Conservation (phyloP, 2,888 invertebrate genomes). For the Myathropa florea region DNA sequence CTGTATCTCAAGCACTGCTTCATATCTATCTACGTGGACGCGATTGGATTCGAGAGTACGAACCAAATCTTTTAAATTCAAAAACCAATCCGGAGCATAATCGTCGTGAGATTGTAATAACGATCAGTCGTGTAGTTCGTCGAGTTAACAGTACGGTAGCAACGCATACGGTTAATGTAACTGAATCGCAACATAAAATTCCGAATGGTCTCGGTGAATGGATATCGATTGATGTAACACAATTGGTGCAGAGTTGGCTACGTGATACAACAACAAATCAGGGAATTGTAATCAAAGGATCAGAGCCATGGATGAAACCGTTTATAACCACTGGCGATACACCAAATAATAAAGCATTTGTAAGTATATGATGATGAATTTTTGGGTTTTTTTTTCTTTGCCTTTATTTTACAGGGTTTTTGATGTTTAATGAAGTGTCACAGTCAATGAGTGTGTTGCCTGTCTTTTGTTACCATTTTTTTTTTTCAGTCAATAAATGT, state of each 20-base stretch:
- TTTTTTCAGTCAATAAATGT: too few species aligned
- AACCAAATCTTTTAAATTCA: conserved; percentile 72
- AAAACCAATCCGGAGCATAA: conserved; percentile 47
- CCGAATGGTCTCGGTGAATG: conserved; percentile 81
- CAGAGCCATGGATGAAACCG: conserved; percentile 84
- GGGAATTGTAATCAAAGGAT: conserved; percentile 88
- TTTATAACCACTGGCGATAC: conserved; percentile 85
- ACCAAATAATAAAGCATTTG: conserved; percentile 82
- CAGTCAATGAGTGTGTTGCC: too few species aligned
- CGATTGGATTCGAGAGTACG: conserved; percentile 77
- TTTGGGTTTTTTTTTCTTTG: not conserved
- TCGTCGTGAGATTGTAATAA: conserved; percentile 75
- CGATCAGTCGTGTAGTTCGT: conserved; percentile 75
- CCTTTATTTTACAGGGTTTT: not conserved
- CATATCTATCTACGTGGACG: conserved; percentile 78
- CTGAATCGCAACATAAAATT: conserved; percentile 76
- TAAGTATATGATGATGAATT: too few species aligned
- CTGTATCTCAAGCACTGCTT: conserved; percentile 76
- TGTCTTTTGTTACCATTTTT: too few species aligned
- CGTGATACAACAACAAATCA: conserved; percentile 87
- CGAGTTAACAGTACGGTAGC: conserved; percentile 74
- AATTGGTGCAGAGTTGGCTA: conserved; percentile 89
- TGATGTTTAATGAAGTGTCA: too few species aligned
- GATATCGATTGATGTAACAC: conserved; percentile 88
- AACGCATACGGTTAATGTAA: conserved; percentile 76